These are phyloP conservation scores for Crocuta crocuta DNA, from an alignment of 2,113 vertebrate genomes.

Conservation along the genomic window DNA sequence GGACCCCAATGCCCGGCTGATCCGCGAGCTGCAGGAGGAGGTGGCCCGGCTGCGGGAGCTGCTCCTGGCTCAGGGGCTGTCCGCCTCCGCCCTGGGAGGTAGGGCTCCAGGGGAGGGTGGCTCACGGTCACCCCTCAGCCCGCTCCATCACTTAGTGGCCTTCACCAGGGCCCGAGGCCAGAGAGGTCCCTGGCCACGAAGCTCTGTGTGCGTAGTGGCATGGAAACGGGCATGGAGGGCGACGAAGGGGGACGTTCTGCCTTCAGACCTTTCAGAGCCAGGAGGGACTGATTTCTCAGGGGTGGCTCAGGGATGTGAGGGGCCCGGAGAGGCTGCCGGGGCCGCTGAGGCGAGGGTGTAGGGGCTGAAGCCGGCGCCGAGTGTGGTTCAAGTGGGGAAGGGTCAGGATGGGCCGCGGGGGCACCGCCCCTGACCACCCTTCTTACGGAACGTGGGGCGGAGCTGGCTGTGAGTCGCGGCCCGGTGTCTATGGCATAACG, in stretches of 20 bases:
- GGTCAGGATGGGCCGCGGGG: not conserved
- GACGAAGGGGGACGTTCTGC: too few species aligned
- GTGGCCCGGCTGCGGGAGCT: slow-evolving; percentile 91
- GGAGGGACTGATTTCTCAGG: not conserved
- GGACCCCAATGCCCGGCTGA: slow-evolving; percentile 93
- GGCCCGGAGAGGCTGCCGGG: not conserved
- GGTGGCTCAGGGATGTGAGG: not conserved
- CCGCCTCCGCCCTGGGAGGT: slow-evolving; percentile 81
- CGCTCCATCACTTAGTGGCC: not conserved
- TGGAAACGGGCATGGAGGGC: not conserved
- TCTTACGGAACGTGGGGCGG: not conserved
- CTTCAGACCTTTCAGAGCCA: not conserved
- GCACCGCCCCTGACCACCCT: not conserved
- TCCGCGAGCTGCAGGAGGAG: slow-evolving; percentile 93
- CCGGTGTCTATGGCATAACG: not conserved
- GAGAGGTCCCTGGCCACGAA: not conserved
- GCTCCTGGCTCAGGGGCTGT: slow-evolving; percentile 91
- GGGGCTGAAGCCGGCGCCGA: not conserved
- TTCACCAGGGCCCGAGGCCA: not conserved
- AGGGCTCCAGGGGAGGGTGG: not conserved
- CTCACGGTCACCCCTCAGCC: not conserved
- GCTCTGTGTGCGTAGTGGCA: not conserved
- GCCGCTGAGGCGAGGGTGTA: not conserved
- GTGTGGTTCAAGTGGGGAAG: not conserved
- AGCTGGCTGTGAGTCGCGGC: not conserved